A percentile compares a stretch with the other conserved stretches of the same genome.
These are phyloP conservation scores for Plodia interpunctella DNA, from an alignment of 1,140 invertebrate species.

Conservation along the genomic window DNA sequence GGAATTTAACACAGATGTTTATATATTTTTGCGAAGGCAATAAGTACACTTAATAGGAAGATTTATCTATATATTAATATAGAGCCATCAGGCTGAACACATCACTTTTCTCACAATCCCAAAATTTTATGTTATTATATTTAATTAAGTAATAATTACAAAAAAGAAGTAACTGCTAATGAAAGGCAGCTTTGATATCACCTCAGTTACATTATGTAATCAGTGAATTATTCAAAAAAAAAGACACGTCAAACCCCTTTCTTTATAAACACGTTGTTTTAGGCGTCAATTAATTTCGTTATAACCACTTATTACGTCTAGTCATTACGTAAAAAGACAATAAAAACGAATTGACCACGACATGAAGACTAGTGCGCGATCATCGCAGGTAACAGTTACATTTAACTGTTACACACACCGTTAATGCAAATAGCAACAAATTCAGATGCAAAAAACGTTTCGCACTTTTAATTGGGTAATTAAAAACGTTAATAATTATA, in stretches of 20 bases:
- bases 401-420: slow-evolving; percentile 15
- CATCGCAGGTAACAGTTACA: slow-evolving; percentile 17
- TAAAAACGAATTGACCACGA: slow-evolving; percentile 6
- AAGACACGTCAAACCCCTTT: slow-evolving; percentile 12
- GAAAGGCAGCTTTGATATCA: too few relatives aligned
- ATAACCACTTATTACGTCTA: slow-evolving; percentile 8
- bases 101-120: too few relatives aligned
- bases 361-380: neutral
- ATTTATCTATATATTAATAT: too few relatives aligned
- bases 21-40: too few relatives aligned
- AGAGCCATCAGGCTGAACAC: too few relatives aligned
- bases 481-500: slow-evolving; percentile 24
- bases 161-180: too few relatives aligned
- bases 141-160: too few relatives aligned
- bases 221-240: slow-evolving; percentile 2
- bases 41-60: too few relatives aligned
- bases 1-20: too few relatives aligned
- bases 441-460: slow-evolving; percentile 25
- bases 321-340: slow-evolving; percentile 13
- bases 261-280: slow-evolving; percentile 8
- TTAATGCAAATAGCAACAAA: slow-evolving; percentile 20
- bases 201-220: neutral
- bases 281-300: slow-evolving; percentile 5
- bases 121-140: too few relatives aligned
- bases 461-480: slow-evolving; percentile 23